Base-by-base conservation (phyloP, 2,797 vertebrate genomes). In the Sebastes elongatus region DNA sequence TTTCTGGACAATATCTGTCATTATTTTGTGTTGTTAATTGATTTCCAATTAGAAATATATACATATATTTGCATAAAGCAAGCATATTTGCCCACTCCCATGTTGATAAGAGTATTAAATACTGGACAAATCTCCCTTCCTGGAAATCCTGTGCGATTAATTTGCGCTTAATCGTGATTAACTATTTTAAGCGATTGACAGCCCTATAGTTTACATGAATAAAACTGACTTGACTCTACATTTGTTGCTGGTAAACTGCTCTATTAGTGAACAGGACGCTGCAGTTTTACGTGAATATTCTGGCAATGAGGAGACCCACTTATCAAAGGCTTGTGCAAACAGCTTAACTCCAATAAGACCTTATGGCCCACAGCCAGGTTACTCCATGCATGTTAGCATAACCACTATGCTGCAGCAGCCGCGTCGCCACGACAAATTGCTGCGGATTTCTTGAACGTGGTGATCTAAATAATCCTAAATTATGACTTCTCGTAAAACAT, bases 301-400 rank as follows among this genome's bases (percentile, higher is more conserved):
- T 72, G 59, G 18, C 11, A 53, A 69, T 3, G 6, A 68, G 10
- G 9, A 76, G 69, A 73, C 67, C 55, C 59, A 72, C 49, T 84
- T 76, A 62, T 83, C 63, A 74, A 85, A 81, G 46, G 25, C 71
- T 79, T 62, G 55, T 52, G 69, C 77, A 86, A 88, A 88, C 55
- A 18, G 84, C 80, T 82, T 86, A 84, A 74, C 81, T 78, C n/a
- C 71, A 83, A 84, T 76, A 57, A 86, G 65, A 85, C 69, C 63
- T 76, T 60, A 1, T 79, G 84, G 81, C 69, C 33, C 71, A 14
- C 66, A 55, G 80, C 82, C 85, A 86, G 60, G 52, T 68, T 46
- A 59, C 76, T 60, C n/a, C 1, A 2, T 70, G 71, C 55, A 55
- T 11, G 64, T 32, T 10, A 72, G 46, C 11, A 35, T 35, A 75